Evolutionary conservation across 2,888 invertebrate species (phyloP), one percentile per base, ranked within the genome.

Genomic region (Microplitis deprimator): DNA sequence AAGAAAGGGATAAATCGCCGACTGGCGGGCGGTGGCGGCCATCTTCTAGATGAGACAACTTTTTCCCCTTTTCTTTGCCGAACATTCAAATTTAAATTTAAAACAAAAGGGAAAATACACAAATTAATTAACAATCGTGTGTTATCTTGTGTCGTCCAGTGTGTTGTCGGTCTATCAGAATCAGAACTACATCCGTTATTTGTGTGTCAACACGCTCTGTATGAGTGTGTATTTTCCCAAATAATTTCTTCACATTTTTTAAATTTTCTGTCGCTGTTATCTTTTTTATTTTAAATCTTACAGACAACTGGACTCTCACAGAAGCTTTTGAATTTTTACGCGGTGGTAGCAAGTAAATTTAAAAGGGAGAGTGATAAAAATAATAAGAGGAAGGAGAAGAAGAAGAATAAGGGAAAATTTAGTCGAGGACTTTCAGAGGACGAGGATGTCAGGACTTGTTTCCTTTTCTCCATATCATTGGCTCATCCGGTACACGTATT

Each of bases 1-100:
- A 78, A 75, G 75, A 80, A 82, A 80, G 80, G 79, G 81, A 83
- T 81, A 79, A 79, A 78, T 78, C 80, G 80, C 77, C 78, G 80
- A 80, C 79, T 90, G 90, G 89, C 90, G 89, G 90, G 89, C 90
- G 90, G 91, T 91, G 90, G 91, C 91, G 91, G 92, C 92, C 92
- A 92, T 92, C 92, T 92, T 92, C 91, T 90, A 90, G 90, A 90
- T 90, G 89, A 91, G 89, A 91, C 82, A 75, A 77, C 78, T 77
- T 77, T 91, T 91, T 88, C 86, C 86, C 86, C 84, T 87, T 87
- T 87, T 87, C 84, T 84, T 82, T 67, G 75, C 72, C 59, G 65
- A 69, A 39, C n/a, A 68, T 39, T 20, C 67, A 5, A 67, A 74
- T 41, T 50, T 16, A 68, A 10, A 62, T 62, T 17, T n/a, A 7